These are phyloP conservation scores for Peromyscus leucopus DNA, from an alignment of 2,113 vertebrate species.

Conservation along the genomic window DNA sequence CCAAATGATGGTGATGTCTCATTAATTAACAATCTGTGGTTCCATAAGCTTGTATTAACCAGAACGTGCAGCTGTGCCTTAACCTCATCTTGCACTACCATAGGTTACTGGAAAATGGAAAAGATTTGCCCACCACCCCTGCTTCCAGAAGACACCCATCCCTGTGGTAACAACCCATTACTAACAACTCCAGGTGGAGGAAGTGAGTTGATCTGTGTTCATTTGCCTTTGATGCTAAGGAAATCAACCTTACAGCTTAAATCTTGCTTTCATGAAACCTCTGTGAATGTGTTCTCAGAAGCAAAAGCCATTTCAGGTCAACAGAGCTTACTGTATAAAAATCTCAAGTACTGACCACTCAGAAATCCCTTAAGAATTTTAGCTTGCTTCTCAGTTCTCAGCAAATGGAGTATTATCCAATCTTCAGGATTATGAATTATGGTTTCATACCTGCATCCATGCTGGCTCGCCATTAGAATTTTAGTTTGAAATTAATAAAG, in stretches of 20 bases:
- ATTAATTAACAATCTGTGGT: conserved; percentile 72
- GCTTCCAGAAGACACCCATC: conserved; percentile 93
- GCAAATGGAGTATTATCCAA: background rate
- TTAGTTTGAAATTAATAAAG: conserved; percentile 32
- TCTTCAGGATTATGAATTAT: background rate
- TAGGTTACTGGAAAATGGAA: conserved; percentile 99
- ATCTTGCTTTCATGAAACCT: background rate
- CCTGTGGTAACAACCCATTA: conserved; percentile 97
- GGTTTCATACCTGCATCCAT: background rate
- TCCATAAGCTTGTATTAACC: conserved; percentile 88
- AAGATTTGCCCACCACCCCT: conserved; percentile 94
- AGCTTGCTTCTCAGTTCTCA: conserved; percentile 25
- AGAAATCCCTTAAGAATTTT: conserved; percentile 43
- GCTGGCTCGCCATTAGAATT: conserved; percentile 6
- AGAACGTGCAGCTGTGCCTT: conserved; percentile 81
- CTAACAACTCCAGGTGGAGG: conserved; percentile 97
- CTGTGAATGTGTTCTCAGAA: background rate
- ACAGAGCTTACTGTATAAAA: background rate
- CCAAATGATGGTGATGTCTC: conserved; percentile 78
- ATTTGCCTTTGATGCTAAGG: conserved; percentile 67
- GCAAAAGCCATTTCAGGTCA: background rate
- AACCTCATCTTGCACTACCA: conserved; percentile 90
- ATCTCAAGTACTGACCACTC: background rate
- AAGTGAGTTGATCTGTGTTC: conserved; percentile 94
- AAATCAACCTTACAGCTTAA: conserved; percentile 29